phyloP scores from a whole-genome alignment of 2,113 vertebrate genomes.

The Pseudopipra pipra region DNA sequence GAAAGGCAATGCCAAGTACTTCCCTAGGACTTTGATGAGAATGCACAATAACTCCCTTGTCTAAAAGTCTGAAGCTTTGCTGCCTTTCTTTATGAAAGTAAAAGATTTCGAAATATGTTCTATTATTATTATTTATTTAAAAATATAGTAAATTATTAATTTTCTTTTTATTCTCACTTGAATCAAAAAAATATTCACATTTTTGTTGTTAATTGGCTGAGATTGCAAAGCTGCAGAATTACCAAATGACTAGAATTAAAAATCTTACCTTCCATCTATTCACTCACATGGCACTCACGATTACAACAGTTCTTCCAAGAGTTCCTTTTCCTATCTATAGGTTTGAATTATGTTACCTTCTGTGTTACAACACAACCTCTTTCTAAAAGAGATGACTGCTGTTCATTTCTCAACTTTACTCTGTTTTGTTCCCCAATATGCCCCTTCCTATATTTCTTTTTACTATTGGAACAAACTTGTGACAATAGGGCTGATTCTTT shows the following conservation, averaged over 20 bases:
- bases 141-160: background rate
- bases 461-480: background rate
- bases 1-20: background rate
- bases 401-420: background rate
- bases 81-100: background rate
- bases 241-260: background rate
- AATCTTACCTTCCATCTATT: background rate
- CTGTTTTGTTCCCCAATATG: background rate
- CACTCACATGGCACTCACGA: background rate
- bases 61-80: background rate
- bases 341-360: background rate
- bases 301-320: background rate
- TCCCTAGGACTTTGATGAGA: constrained; percentile 24
- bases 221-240: background rate
- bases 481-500: background rate
- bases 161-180: background rate
- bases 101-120: constrained; percentile 5
- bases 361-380: background rate
- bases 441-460: background rate
- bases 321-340: background rate
- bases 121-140: background rate
- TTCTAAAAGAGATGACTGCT: background rate
- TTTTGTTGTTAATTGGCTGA: background rate
- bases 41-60: background rate
- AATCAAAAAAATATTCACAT: background rate